Evolutionary conservation across 2,797 vertebrate genomes (phyloP), one percentile per base, ranked within the genome.

Genomic region (Enteromius treurensis): DNA sequence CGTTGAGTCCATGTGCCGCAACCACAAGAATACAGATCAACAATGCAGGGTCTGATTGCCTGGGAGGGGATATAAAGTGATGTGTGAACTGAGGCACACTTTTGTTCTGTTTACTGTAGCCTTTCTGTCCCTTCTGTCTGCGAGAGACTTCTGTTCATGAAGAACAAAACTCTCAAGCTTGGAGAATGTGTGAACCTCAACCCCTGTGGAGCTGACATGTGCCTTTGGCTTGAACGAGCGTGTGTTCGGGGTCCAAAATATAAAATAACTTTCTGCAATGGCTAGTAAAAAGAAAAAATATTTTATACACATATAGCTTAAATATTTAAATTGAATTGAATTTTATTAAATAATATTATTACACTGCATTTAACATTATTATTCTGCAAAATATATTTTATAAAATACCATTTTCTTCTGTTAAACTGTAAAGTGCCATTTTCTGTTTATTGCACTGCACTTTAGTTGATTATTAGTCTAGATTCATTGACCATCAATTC

Each of bases 11-110:
- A 62, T 53, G 62, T 76, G 60, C 83, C n/a, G 34, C 47, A 81
- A 81, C 62, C 74, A 40, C 55, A 62, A 67, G 78, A 85, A 86
- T 87, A 86, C 80, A 86, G 84, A 87, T 87, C 79, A 81, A 86
- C 88, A 86, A 81, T 85, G 80, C 80, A 86, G 82, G 73, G 78
- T 86, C 82, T 88, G 45, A 19, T 47, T 73, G 58, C 40, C n/a
- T 4, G 55, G 73, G 34, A 76, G 64, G 29, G n/a, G 32, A 65
- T 74, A 21, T 68, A 23, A 60, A 76, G 60, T 49, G 80, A 69
- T 64, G 32, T 79, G 58, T 84, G 69, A 77, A 73, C 55, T 76
- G 79, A 65, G 51, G 49, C 58, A 73, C 5, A 26, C 29, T 79
- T 71, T 64, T 77, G 64, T 79, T 34, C 42, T 62, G 42, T 78